Base-by-base conservation (phyloP, 2,888 invertebrate species). In the Dolichopus griseipennis region DNA sequence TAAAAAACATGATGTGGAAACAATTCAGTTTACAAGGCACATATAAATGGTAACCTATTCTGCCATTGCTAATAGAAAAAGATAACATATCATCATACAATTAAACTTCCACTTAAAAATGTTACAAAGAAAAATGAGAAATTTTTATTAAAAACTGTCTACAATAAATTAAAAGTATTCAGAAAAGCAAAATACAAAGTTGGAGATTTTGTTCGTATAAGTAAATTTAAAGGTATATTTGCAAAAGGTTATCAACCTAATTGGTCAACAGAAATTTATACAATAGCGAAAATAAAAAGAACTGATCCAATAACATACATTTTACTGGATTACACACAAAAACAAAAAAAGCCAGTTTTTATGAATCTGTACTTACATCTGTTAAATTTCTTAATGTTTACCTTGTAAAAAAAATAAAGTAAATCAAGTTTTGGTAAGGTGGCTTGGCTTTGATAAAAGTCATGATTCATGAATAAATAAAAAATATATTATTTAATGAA, bases 261-360 rank as follows among this genome's bases (percentile, higher is more conserved):
- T 68, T 79, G 77, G 76, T 71, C 76, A 0, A 76, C 75, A 0
- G 78, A 79, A 70, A 69, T 79, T 65, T 80, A 78, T 70, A 75
- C 70, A 66, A 72, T 79, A 43, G 43, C 12, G 12, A 72, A 75
- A 73, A 72, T 77, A 6, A 67, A 75, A 27, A 71, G 72, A 41
- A 76, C 76, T 20, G 74, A 73, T 71, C 77, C 78, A 7, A 69
- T 71, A 4, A 78, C 76, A 3, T 77, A 78, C 66, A 64, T 72
- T 27, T 69, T 79, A 7, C 71, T 73, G 66, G 78, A 78, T 71
- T 72, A 70, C 67, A 43, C 18, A 76, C 76, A 22, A 61, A 15
- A 15, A 15, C 21, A 9, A 61, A 15, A 15, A n/a, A 15, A 61
- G 61, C 8, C 8, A 18, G 72, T 2, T 78, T 78, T 68, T 77